phyloP scores from a whole-genome alignment of 2,113 vertebrate species.

The Lagenorhynchus albirostris region DNA sequence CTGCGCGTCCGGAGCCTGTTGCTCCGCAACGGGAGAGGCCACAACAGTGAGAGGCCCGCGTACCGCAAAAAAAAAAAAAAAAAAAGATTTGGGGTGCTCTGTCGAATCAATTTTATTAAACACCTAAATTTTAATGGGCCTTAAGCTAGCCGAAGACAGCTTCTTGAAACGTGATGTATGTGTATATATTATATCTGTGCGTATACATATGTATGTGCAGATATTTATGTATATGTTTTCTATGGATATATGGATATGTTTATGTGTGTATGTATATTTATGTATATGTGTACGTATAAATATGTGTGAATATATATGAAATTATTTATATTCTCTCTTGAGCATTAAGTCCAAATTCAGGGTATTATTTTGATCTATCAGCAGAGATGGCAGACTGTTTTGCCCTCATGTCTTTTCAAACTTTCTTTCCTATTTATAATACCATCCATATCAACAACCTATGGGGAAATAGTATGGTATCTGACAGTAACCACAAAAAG shows the following conservation, averaged over 20 bases:
- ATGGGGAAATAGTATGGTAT: background rate
- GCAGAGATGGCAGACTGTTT: background rate
- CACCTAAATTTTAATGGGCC: background rate
- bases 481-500: background rate
- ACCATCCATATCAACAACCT: background rate
- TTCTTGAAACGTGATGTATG: background rate
- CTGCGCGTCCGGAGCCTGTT: no score
- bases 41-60: no score
- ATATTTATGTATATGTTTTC: background rate
- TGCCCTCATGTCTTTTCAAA: background rate
- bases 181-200: background rate
- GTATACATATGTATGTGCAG: background rate
- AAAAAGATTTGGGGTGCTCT: background rate
- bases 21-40: no score
- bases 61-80: no score
- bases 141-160: background rate
- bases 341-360: background rate
- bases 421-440: background rate
- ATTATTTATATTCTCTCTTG: background rate
- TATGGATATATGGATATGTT: background rate
- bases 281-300: background rate
- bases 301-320: background rate
- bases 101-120: background rate
- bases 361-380: background rate
- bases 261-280: background rate